Evolutionary conservation across 1,140 invertebrate genomes (phyloP).

Genomic region (Halictus rubicundus): DNA sequence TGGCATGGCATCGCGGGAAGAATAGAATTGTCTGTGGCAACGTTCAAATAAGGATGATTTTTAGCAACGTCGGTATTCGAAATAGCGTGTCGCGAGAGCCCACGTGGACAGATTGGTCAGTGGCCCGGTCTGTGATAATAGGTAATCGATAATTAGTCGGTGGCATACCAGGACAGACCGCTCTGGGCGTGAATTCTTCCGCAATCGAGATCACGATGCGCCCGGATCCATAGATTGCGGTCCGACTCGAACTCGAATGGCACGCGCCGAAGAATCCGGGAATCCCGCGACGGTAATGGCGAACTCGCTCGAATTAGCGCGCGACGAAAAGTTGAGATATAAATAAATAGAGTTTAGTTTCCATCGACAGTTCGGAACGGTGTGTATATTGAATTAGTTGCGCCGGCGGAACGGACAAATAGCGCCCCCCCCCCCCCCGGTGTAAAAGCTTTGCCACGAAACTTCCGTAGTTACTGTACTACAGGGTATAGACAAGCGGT

Average conservation of each 20-base stretch:
- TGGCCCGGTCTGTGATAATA: not conserved
- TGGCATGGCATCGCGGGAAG: too few species aligned
- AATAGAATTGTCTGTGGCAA: too few species aligned
- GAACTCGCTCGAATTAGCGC: not conserved
- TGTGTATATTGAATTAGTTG: conserved; percentile 22
- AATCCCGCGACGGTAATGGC: not conserved
- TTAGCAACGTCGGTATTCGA: too few species aligned
- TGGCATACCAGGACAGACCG: not conserved
- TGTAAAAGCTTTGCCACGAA: conserved; percentile 4
- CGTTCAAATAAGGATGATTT: too few species aligned
- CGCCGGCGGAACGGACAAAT: not conserved
- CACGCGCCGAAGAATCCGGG: not conserved
- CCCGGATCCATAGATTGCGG: not conserved
- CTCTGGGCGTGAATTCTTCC: conserved; percentile 24
- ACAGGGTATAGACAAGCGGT: not conserved
- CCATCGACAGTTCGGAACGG: conserved; percentile 4
- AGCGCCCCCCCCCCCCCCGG: too few species aligned
- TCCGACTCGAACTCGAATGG: not conserved
- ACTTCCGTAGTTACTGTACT: conserved; percentile 4
- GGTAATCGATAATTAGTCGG: conserved; percentile 38
- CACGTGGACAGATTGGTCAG: too few species aligned
- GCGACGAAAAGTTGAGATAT: not conserved
- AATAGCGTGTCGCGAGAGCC: too few species aligned
- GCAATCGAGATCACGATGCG: conserved; percentile 3
- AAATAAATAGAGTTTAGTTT: not conserved